A percentile compares a stretch with the other conserved stretches of the same genome.
Conservation (phyloP, 1,140 invertebrate species). For the Lordiphosa collinella region DNA sequence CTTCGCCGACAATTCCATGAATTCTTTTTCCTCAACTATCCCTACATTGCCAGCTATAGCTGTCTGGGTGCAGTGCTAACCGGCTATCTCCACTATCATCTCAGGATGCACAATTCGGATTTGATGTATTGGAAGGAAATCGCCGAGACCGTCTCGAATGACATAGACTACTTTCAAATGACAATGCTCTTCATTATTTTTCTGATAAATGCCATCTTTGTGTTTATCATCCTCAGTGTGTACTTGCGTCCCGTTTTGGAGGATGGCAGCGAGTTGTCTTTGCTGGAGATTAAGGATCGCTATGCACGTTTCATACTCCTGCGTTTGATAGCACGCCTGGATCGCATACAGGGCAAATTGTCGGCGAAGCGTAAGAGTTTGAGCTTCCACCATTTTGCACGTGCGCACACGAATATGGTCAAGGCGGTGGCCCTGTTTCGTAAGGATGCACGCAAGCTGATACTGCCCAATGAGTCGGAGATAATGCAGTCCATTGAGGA, state of each 20-base stretch:
- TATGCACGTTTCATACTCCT: slow-evolving; percentile 64
- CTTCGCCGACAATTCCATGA: slow-evolving; percentile 35
- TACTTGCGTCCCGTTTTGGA: slow-evolving; percentile 45
- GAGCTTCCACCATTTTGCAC: slow-evolving; percentile 40
- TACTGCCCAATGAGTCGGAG: slow-evolving; percentile 67
- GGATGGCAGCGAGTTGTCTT: slow-evolving; percentile 37
- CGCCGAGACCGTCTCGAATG: slow-evolving; percentile 33
- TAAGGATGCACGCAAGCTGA: slow-evolving; percentile 67
- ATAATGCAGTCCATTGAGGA: slow-evolving; percentile 70
- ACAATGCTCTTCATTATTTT: slow-evolving; percentile 50
- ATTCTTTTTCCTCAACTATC: slow-evolving; percentile 56
- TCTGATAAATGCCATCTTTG: slow-evolving; percentile 47
- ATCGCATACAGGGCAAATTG: slow-evolving; percentile 59
- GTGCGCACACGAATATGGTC: slow-evolving; percentile 59
- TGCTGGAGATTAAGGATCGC: slow-evolving; percentile 75
- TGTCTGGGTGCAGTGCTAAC: slow-evolving; percentile 39
- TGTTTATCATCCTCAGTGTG: slow-evolving; percentile 43
- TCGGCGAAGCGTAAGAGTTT: slow-evolving; percentile 40
- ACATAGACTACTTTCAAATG: slow-evolving; percentile 56
- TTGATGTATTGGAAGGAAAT: slow-evolving; percentile 63
- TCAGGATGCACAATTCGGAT: slow-evolving; percentile 51
- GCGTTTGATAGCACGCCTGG: slow-evolving; percentile 63
- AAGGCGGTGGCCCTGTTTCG: slow-evolving; percentile 69
- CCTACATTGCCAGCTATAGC: slow-evolving; percentile 45
- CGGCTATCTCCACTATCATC: slow-evolving; percentile 67